Percentiles rank a stretch among this genome's conserved stretches.
These are phyloP conservation scores for Aquatica leii DNA, from an alignment of 2,888 invertebrate species.

Conservation along the genomic window DNA sequence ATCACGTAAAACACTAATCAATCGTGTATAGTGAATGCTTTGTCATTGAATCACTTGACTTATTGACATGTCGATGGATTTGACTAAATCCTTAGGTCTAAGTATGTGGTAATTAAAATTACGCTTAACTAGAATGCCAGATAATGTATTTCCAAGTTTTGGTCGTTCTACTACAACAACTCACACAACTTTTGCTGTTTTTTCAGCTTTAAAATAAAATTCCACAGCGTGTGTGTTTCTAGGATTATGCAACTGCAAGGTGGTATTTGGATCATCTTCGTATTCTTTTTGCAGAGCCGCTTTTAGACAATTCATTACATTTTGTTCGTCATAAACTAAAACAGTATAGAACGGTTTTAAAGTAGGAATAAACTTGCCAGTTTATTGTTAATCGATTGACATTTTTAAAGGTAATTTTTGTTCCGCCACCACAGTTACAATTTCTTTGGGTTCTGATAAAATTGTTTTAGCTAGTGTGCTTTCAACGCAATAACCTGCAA, in stretches of 20 bases:
- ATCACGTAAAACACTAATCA: constrained; percentile 74
- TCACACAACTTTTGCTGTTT: constrained; percentile 98
- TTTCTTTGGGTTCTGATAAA: constrained; percentile 97
- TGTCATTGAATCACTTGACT: constrained; percentile 92
- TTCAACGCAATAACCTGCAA: constrained; percentile 93
- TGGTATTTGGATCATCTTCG: constrained; percentile 81
- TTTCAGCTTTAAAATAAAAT: constrained; percentile 95
- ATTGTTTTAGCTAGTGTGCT: constrained; percentile 93
- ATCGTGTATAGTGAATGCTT: constrained; percentile 87
- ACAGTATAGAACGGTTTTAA: constrained; percentile 96
- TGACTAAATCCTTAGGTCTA: constrained; percentile 88
- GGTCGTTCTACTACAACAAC: constrained; percentile 85
- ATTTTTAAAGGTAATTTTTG: constrained; percentile 96
- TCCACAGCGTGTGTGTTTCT: constrained; percentile 93
- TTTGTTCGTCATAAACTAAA: constrained; percentile 97
- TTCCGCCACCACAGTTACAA: constrained; percentile 93
- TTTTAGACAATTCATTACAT: constrained; percentile 97
- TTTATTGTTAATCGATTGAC: constrained; percentile 98
- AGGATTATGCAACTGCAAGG: constrained; percentile 94
- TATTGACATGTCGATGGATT: constrained; percentile 96
- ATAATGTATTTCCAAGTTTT: constrained; percentile 77
- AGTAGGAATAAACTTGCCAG: constrained; percentile 94
- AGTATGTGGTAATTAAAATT: constrained; percentile 98
- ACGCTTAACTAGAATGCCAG: constrained; percentile 94
- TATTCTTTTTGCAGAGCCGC: constrained; percentile 94